These are phyloP conservation scores for Hyppa rectilinea DNA, from an alignment of 2,888 invertebrate species.

Conservation along the genomic window DNA sequence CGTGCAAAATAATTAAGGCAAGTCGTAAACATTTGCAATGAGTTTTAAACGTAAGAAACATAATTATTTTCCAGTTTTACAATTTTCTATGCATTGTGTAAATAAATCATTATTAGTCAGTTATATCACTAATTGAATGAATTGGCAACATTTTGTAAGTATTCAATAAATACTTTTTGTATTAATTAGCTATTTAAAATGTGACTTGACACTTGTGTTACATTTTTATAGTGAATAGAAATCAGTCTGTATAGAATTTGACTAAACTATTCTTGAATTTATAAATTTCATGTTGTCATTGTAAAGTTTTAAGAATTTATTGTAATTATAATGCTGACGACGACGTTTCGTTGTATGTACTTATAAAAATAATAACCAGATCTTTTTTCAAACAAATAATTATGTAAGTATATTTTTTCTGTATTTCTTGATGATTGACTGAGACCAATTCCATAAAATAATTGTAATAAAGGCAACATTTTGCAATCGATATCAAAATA, in stretches of 20 bases:
- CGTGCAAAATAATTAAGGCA: conserved; percentile 61
- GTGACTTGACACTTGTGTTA: conserved; percentile 13
- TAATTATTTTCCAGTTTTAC: conserved; percentile 58
- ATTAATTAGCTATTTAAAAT: conserved; percentile 23
- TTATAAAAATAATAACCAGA: conserved; percentile 15
- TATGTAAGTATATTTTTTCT: conserved; percentile 3
- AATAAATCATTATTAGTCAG: conserved; percentile 57
- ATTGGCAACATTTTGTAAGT: conserved; percentile 41
- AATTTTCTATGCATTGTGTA: conserved; percentile 60
- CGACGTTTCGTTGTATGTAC: conserved; percentile 31
- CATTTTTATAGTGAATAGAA: conserved; percentile 17
- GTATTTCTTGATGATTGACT: conserved; percentile 36
- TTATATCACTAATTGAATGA: conserved; percentile 59
- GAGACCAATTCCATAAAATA: conserved; percentile 30
- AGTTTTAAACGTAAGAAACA: conserved; percentile 45
- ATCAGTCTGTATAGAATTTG: conserved; percentile 5
- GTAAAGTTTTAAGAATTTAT: conserved; percentile 38
- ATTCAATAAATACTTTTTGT: conserved; percentile 40
- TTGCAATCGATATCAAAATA: not conserved
- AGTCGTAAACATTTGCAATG: conserved; percentile 54
- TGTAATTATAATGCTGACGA: conserved; percentile 25
- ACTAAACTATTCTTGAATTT: conserved; percentile 36
- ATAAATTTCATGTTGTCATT: conserved; percentile 23
- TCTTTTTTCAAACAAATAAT: conserved; percentile 8
- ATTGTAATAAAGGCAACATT: not conserved